Conservation (phyloP, 2,888 invertebrate genomes). For the Catocala nupta region DNA sequence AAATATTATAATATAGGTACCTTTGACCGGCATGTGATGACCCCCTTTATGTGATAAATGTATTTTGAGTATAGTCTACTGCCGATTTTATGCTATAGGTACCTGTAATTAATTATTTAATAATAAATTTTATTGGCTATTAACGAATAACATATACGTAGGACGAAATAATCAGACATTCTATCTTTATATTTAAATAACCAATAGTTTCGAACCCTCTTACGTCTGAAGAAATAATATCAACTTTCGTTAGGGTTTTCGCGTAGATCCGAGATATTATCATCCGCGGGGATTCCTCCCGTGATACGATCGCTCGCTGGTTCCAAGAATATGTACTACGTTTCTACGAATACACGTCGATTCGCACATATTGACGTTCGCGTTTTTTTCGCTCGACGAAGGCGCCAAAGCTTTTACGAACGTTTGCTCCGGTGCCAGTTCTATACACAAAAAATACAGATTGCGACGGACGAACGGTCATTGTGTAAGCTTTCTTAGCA, state of each 20-base stretch:
- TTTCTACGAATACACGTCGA: slow-evolving; percentile 72
- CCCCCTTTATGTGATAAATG: no score
- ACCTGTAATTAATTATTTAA: no score
- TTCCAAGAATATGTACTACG: slow-evolving; percentile 71
- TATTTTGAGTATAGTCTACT: no score
- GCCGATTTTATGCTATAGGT: no score
- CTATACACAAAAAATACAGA: slow-evolving; percentile 64
- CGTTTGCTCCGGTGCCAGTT: slow-evolving; percentile 55
- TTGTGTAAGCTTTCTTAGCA: slow-evolving; percentile 68
- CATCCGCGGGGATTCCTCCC: slow-evolving; percentile 50
- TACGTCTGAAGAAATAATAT: not conserved
- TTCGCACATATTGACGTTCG: slow-evolving; percentile 73
- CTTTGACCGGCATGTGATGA: no score
- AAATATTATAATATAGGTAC: no score
- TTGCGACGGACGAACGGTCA: slow-evolving; percentile 69
- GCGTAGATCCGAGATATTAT: slow-evolving; percentile 11
- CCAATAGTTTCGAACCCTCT: no score
- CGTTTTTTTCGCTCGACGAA: slow-evolving; percentile 68
- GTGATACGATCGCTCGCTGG: slow-evolving; percentile 53
- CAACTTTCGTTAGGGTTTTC: not conserved
- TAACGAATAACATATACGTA: no score
- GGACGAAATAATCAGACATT: no score
- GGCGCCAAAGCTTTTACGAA: slow-evolving; percentile 85
- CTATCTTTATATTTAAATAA: no score
- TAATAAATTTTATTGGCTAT: no score